These are phyloP conservation scores for Xyrichtys novacula DNA, from an alignment of 2,797 vertebrate genomes.

Conservation along the genomic window DNA sequence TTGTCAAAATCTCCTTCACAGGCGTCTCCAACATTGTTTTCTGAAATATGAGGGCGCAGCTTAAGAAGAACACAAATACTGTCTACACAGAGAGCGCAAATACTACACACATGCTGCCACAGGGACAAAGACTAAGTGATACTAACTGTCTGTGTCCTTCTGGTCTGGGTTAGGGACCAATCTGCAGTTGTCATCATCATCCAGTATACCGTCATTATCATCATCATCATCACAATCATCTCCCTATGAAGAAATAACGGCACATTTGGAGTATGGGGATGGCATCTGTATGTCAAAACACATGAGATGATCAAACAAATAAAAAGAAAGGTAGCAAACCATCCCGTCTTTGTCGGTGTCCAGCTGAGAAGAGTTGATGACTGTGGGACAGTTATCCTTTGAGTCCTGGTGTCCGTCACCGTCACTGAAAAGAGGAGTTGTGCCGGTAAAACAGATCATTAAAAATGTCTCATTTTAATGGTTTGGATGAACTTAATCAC, in stretches of 20 bases:
- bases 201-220: slow-evolving; percentile 94
- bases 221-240: slow-evolving; percentile 97
- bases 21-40: slow-evolving; percentile 90
- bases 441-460: slow-evolving; percentile 1
- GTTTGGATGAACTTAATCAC: background rate
- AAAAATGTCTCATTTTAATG: background rate
- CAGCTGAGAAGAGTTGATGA: slow-evolving; percentile 97
- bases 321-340: slow-evolving; percentile 54
- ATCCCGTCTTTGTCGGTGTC: slow-evolving; percentile 97
- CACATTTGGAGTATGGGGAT: background rate
- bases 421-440: slow-evolving; percentile 81
- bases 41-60: slow-evolving; percentile 77
- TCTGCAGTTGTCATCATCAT: slow-evolving; percentile 94
- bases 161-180: slow-evolving; percentile 92
- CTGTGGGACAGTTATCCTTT: slow-evolving; percentile 95
- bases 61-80: background rate
- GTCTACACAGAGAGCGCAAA: background rate
- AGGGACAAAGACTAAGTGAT: slow-evolving; percentile 2
- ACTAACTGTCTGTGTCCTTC: slow-evolving; percentile 91
- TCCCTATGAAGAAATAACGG: slow-evolving; percentile 74
- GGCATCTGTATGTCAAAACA: background rate
- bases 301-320: background rate
- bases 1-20: slow-evolving; percentile 96
- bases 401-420: slow-evolving; percentile 98
- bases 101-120: background rate